Conservation (phyloP, 2,888 invertebrate genomes). For the Arrhopalites spinosus region DNA sequence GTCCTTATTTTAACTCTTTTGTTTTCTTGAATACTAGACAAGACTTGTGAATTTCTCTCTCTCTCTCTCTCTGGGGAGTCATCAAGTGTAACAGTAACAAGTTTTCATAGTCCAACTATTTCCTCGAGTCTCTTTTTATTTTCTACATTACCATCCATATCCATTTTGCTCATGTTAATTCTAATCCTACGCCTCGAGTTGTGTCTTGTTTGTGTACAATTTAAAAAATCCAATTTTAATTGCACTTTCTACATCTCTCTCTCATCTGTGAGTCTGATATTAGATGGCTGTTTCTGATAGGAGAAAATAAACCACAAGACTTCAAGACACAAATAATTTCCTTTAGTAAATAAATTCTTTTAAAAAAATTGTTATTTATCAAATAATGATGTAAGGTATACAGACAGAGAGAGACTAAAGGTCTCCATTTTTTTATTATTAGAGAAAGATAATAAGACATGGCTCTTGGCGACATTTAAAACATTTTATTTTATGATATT, state of each 20-base stretch:
- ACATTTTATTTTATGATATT: too few species aligned
- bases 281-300: too few species aligned
- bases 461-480: too few species aligned
- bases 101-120: background rate
- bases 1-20: background rate
- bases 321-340: too few species aligned
- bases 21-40: background rate
- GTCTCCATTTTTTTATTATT: too few species aligned
- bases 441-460: too few species aligned
- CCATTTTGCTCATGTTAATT: background rate
- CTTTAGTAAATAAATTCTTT: too few species aligned
- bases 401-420: too few species aligned
- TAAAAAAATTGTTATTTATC: too few species aligned
- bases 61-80: background rate
- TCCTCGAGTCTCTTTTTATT: background rate
- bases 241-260: slow-evolving; percentile 11
- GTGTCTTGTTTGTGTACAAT: background rate
- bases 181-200: background rate
- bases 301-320: too few species aligned
- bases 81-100: slow-evolving; percentile 4
- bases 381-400: too few species aligned
- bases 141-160: background rate
- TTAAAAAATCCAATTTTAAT: slow-evolving; percentile 8
- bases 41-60: background rate
- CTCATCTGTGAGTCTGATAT: too few species aligned